These are phyloP conservation scores for Girardia tigrina DNA, from an alignment of 2,888 invertebrate genomes.

Conservation along the genomic window DNA sequence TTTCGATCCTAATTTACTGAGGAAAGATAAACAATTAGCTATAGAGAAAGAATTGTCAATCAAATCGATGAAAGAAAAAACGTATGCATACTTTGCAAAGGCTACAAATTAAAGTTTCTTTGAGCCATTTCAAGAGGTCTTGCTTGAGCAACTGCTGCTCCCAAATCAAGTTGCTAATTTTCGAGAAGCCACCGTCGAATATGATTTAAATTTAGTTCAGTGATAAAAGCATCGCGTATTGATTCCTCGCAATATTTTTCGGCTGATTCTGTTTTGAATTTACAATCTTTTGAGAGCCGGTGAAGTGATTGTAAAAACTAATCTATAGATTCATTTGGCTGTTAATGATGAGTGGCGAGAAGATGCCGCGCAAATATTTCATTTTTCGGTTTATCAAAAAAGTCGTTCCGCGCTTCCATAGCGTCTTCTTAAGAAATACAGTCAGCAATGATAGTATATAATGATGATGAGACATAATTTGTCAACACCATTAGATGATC, in stretches of 20 bases:
- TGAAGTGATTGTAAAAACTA: constrained; percentile 26
- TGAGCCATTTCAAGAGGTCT: constrained; percentile 27
- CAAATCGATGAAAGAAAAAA: too few species aligned
- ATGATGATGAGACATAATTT: too few species aligned
- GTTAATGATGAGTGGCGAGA: constrained; percentile 24
- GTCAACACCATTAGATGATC: too few species aligned
- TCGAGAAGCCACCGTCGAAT: constrained; percentile 31
- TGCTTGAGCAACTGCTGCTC: constrained; percentile 21
- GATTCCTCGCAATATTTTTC: constrained; percentile 26
- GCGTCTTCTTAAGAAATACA: constrained; percentile 29
- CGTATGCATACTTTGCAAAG: too few species aligned
- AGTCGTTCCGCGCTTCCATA: constrained; percentile 5
- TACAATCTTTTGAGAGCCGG: constrained; percentile 25
- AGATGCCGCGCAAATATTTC: constrained; percentile 30
- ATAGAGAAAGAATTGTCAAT: too few species aligned
- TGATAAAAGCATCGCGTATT: constrained; percentile 26
- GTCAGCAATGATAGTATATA: too few species aligned
- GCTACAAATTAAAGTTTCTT: constrained; percentile 24
- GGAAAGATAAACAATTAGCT: too few species aligned
- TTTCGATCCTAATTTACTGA: too few species aligned
- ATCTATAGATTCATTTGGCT: constrained; percentile 28
- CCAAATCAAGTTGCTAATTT: constrained; percentile 24
- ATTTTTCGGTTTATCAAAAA: constrained; percentile 31
- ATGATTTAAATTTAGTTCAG: not conserved
- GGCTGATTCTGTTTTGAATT: constrained; percentile 25